Evolutionary conservation across 2,888 invertebrate genomes (phyloP).

Genomic region (Rhyacophila evoluta): DNA sequence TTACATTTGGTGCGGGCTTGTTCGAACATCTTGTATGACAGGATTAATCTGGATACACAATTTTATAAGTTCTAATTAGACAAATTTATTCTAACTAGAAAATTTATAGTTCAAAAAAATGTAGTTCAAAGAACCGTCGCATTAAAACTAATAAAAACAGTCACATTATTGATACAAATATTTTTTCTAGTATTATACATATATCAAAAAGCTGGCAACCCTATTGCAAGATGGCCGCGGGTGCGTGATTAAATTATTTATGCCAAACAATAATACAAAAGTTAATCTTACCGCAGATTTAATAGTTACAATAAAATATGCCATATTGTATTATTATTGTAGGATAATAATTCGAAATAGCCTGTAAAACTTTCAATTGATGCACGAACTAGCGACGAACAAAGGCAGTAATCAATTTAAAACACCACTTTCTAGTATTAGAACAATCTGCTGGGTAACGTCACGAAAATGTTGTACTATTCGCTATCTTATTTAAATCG

Average conservation of each 20-base stretch:
- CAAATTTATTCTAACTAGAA: no score
- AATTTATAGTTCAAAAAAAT: no score
- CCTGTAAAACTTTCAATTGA: neutral
- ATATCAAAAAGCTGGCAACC: no score
- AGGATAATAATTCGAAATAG: neutral
- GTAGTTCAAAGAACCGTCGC: no score
- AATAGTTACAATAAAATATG: conserved; percentile 3
- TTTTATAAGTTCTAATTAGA: no score
- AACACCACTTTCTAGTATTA: neutral
- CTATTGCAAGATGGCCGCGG: neutral
- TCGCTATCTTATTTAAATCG: no score
- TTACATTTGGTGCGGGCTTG: no score
- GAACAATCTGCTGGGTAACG: neutral
- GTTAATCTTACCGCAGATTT: neutral
- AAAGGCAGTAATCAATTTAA: neutral
- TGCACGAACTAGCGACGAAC: neutral
- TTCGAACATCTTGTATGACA: no score
- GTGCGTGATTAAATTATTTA: conserved; percentile 9
- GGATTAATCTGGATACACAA: no score
- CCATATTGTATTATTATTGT: neutral
- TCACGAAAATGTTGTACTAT: neutral
- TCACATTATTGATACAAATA: no score
- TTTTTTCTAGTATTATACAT: no score
- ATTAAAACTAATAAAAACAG: no score
- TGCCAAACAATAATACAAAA: neutral